Evolutionary conservation across 2,113 vertebrate species (phyloP), one percentile per base, ranked within the genome.

Genomic region (Dermatemys mawii): DNA sequence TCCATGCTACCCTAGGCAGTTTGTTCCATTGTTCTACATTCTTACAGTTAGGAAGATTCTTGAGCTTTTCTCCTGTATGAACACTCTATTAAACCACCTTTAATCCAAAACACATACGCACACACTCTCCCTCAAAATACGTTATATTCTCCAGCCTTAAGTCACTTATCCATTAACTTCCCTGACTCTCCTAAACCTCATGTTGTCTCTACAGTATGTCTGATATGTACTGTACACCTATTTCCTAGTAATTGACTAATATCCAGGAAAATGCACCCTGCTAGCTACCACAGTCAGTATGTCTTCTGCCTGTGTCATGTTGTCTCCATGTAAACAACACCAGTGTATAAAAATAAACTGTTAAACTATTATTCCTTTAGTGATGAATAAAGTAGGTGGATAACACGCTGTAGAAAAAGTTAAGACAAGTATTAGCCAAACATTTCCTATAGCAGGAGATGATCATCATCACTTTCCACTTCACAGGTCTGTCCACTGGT

Each of bases 81-180:
- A n/a, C 51, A 78, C 0, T 1, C 32, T 78, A 26, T 4, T 29
- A 19, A 32, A 49, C 54, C 22, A 6, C 1, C 1, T 0, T n/a
- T 24, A 5, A 8, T 17, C n/a, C 7, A 2, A 41, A 3, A 32
- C 63, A 19, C 6, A 60, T 29, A 32, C 2, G 14, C 27, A 53
- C 21, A 53, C 21, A 32, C 41, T 2, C 0, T 3, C 3, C 9
- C 73, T 8, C 1, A 3, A 1, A 0, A 16, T 2, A 44, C 78
- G 48, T 35, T 17, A 2, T 19, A 1, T n/a, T 27, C 24, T 24
- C 44, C 35, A 8, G 76, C 35, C 19, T 35, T 3, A 0, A 1
- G 1, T 32, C 35, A 55, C 67, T 16, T 89, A 6, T 76, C 38
- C 73, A 76, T 76, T 27, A 76, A 27, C 11, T 44, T 70, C 24